Evolutionary conservation across 2,888 invertebrate genomes (phyloP).

Genomic region (Priocnemis perturbator): DNA sequence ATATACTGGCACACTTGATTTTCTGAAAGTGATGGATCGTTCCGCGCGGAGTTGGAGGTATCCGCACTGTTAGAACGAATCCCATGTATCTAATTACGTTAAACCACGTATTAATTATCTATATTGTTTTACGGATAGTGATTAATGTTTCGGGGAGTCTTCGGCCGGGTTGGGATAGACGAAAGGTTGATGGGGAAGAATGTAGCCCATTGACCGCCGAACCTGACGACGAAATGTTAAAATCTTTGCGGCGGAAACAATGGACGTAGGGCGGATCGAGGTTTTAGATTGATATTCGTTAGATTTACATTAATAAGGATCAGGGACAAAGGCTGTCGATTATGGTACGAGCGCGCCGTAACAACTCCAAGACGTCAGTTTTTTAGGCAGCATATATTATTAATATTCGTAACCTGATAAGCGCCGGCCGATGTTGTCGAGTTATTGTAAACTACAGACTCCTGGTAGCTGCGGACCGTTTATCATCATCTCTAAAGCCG

Average conservation of each 20-base stretch:
- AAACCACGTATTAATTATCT: constrained; percentile 68
- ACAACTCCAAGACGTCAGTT: no score
- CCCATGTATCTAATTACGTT: constrained; percentile 37
- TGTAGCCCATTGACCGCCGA: constrained; percentile 64
- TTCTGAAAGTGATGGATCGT: no score
- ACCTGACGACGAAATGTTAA: constrained; percentile 7
- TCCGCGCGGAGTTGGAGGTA: constrained; percentile 35
- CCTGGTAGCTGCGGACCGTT: constrained; percentile 62
- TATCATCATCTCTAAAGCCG: constrained; percentile 58
- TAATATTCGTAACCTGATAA: constrained; percentile 33
- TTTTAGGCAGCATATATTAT: constrained; percentile 17
- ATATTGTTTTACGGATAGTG: constrained; percentile 65
- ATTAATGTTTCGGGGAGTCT: constrained; percentile 77
- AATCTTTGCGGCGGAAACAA: constrained; percentile 20
- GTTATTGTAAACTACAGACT: constrained; percentile 55
- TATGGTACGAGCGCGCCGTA: no score
- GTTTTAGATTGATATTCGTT: no score
- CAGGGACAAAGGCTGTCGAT: neutral
- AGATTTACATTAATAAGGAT: neutral
- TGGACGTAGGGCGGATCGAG: neutral
- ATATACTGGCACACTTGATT: no score
- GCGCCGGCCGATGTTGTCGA: constrained; percentile 45
- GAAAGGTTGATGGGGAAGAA: constrained; percentile 73
- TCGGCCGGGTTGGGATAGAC: constrained; percentile 90
- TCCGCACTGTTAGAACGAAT: constrained; percentile 52